Base-by-base conservation (phyloP, 2,888 invertebrate species). In the Camponotus fellah region DNA sequence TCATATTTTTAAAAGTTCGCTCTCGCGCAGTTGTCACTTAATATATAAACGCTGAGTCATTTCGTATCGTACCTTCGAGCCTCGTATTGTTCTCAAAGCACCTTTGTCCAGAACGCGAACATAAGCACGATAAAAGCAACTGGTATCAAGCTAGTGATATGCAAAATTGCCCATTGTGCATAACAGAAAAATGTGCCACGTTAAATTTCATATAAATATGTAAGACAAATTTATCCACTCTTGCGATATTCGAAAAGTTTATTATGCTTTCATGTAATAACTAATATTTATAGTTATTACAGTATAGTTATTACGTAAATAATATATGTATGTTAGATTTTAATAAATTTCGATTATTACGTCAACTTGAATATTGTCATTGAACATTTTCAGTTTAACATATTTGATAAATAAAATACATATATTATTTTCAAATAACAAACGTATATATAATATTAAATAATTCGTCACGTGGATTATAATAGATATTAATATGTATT, bases 31-130 rank as follows among this genome's bases (percentile, higher is more conserved):
- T 46, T 76, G 79, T 53, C 62, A 83, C 58, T 53, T 83, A 83
- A 83, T 68, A 37, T 60, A 62, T 66, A 68, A 83, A 83, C 68
- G 79, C 83, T 79, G 79, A 83, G 43, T 83, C 79, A 77, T 34
- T 53, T 34, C 26, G 14, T 79, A 69, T 69, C 83, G 64, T 34
- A 34, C 34, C 32, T 21, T 64, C 14, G 64, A 56, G 53, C 56
- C 32, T 43, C 81, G 49, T 75, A 49, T 81, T 72, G 71, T 71
- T 80, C 49, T 71, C 62, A 66, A 69, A 72, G 62, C 71, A 81
- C 58, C 72, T 83, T 83, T 79, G 53, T 80, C 43, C 71, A 49
- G 21, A 40, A 81, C 12, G 56, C 43, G 65, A 65, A 69, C 65
- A 58, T 72, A 81, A 65, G 58, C 46, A 37, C 46, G 83, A 83